Evolutionary conservation across 2,797 vertebrate genomes (phyloP).

Genomic region (Hydrolagus colliei): DNA sequence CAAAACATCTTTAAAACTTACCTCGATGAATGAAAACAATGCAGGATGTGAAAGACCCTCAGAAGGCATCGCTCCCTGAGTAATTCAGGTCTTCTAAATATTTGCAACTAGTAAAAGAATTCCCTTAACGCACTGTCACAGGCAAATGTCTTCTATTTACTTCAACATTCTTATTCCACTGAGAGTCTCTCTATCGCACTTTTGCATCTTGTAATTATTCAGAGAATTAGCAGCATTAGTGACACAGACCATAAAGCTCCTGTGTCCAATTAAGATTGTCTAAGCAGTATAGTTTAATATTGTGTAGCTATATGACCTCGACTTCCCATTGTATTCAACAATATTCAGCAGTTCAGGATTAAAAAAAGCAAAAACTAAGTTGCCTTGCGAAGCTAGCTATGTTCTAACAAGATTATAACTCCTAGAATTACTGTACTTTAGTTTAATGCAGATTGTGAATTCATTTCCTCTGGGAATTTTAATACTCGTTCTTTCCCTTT

Average conservation of each 20-base stretch:
- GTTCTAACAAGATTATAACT: background rate
- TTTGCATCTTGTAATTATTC: conserved; percentile 5
- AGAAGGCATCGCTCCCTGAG: background rate
- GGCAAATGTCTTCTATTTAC: conserved; percentile 7
- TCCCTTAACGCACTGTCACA: background rate
- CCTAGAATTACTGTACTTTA: background rate
- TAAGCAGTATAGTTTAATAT: background rate
- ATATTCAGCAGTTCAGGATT: background rate
- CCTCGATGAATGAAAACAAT: background rate
- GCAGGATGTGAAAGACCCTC: background rate
- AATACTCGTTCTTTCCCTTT: background rate
- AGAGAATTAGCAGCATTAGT: conserved; percentile 49
- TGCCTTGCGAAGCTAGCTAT: background rate
- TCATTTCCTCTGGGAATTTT: background rate
- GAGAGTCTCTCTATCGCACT: background rate
- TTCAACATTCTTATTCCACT: conserved; percentile 44
- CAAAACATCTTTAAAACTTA: background rate
- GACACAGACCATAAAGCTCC: conserved; percentile 47
- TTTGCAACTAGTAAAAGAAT: background rate
- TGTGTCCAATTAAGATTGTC: conserved; percentile 57
- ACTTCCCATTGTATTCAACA: background rate
- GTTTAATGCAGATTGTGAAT: background rate
- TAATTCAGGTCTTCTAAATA: background rate
- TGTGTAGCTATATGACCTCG: background rate
- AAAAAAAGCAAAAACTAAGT: background rate